A percentile compares a stretch with the other conserved stretches of the same genome.
These are phyloP conservation scores for Pristionchus maxplancki DNA, from an alignment of 2,888 invertebrate genomes.

Conservation along the genomic window DNA sequence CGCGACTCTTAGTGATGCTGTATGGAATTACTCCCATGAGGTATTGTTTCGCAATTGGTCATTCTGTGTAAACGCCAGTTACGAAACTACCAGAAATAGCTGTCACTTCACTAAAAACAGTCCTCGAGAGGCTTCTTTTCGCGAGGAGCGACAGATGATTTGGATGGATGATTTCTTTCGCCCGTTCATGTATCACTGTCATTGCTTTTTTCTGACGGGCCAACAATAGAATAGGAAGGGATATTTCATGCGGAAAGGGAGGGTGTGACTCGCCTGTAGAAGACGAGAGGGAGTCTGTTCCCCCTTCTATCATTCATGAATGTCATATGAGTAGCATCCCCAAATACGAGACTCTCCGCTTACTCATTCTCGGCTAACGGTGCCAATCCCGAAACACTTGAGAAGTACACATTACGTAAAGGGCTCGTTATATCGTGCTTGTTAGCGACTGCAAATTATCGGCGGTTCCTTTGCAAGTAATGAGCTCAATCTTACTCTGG, in stretches of 20 bases:
- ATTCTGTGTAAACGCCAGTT: background rate
- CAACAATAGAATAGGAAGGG: conserved; percentile 1
- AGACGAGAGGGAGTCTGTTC: background rate
- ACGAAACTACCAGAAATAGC: background rate
- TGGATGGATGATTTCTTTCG: background rate
- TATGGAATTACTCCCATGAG: background rate
- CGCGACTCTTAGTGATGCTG: background rate
- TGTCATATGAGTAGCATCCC: conserved; percentile 37
- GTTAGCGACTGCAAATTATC: conserved; percentile 4
- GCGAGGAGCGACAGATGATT: background rate
- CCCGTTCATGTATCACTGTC: conserved; percentile 4
- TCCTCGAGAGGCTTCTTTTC: background rate
- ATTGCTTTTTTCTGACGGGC: background rate
- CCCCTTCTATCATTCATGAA: conserved; percentile 38
- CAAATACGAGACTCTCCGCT: background rate
- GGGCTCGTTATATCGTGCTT: background rate
- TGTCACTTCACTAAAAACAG: background rate
- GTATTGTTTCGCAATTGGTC: conserved; percentile 23
- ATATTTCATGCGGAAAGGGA: conserved; percentile 37
- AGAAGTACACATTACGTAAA: background rate
- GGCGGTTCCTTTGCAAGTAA: background rate
- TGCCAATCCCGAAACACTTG: conserved; percentile 11
- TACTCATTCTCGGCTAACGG: conserved; percentile 18
- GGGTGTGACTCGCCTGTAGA: background rate
- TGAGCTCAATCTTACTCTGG: background rate